Conservation (phyloP, 1,140 invertebrate genomes). For the Arctopsyche grandis region DNA sequence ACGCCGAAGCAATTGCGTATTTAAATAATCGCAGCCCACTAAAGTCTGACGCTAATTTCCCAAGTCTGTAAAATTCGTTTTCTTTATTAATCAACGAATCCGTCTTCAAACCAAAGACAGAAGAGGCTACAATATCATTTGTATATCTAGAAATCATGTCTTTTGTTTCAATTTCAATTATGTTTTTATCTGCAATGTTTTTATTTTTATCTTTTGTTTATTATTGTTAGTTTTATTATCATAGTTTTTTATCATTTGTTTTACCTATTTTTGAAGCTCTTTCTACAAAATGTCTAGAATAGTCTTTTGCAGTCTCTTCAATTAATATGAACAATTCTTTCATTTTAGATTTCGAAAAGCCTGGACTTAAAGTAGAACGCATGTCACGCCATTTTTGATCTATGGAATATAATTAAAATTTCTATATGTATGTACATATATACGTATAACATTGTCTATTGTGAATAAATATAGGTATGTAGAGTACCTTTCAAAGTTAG, state of each 20-base stretch:
- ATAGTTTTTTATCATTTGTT: not conserved
- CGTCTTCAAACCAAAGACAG: slow-evolving; percentile 64
- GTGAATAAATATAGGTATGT: not conserved
- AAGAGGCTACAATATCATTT: slow-evolving; percentile 65
- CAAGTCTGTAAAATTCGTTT: slow-evolving; percentile 64
- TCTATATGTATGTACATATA: no score
- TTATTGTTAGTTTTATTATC: not conserved
- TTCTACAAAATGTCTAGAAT: not conserved
- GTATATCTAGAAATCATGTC: slow-evolving; percentile 61
- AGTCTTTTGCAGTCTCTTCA: slow-evolving; percentile 54
- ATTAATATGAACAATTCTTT: slow-evolving; percentile 63
- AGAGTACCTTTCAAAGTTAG: slow-evolving; percentile 41
- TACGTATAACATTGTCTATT: no score
- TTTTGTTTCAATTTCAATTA: slow-evolving; percentile 61
- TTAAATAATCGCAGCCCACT: slow-evolving; percentile 53
- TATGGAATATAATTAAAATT: not conserved
- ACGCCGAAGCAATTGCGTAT: slow-evolving; percentile 1
- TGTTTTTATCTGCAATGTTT: slow-evolving; percentile 18
- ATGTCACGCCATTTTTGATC: slow-evolving; percentile 21
- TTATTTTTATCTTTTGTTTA: not conserved
- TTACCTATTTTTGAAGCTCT: not conserved
- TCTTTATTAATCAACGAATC: slow-evolving; percentile 61
- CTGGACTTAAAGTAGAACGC: slow-evolving; percentile 60
- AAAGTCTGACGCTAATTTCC: slow-evolving; percentile 57
- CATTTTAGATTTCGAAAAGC: slow-evolving; percentile 66